These are phyloP conservation scores for Spongilla lacustris DNA, from an alignment of 37 sponge, comb jelly and placozoan genomes.

Conservation along the genomic window DNA sequence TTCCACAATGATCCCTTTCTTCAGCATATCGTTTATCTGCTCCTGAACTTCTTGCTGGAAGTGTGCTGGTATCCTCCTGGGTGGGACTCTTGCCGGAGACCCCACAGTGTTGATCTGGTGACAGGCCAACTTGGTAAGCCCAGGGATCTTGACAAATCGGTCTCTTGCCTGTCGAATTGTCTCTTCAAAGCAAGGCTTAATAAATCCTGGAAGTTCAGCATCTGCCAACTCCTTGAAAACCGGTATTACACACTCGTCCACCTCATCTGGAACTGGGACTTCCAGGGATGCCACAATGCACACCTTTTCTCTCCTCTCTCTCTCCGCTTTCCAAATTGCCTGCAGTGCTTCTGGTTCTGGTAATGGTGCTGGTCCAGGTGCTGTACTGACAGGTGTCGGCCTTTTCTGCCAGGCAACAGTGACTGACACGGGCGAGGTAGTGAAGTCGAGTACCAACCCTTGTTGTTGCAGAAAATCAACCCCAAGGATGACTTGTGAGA, in stretches of 20 bases:
- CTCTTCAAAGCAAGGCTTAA: neutral
- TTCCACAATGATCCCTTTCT: constrained; percentile 20
- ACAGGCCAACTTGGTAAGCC: constrained; percentile 33
- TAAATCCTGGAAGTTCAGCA: constrained; percentile 29
- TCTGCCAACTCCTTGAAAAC: neutral
- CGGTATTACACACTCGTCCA: constrained; percentile 53
- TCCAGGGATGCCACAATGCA: constrained; percentile 9
- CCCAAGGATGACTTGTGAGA: constrained; percentile 54
- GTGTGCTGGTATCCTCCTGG: constrained; percentile 52
- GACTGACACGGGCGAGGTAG: neutral
- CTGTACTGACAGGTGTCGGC: too few relatives aligned
- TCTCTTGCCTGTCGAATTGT: constrained; percentile 19
- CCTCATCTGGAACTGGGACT: neutral
- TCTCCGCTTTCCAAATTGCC: neutral
- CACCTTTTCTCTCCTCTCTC: neutral
- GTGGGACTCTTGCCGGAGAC: constrained; percentile 51
- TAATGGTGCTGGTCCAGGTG: too few relatives aligned
- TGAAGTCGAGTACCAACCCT: constrained; percentile 6
- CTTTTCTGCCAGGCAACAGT: too few relatives aligned
- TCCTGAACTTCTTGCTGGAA: constrained; percentile 59
- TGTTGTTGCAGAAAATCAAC: constrained; percentile 44
- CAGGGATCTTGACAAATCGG: constrained; percentile 43
- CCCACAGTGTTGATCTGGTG: constrained; percentile 64
- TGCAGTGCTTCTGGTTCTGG: neutral
- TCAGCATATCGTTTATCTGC: constrained; percentile 56